phyloP scores from a whole-genome alignment of 2,888 invertebrate species.

The Drosophila mettleri region DNA sequence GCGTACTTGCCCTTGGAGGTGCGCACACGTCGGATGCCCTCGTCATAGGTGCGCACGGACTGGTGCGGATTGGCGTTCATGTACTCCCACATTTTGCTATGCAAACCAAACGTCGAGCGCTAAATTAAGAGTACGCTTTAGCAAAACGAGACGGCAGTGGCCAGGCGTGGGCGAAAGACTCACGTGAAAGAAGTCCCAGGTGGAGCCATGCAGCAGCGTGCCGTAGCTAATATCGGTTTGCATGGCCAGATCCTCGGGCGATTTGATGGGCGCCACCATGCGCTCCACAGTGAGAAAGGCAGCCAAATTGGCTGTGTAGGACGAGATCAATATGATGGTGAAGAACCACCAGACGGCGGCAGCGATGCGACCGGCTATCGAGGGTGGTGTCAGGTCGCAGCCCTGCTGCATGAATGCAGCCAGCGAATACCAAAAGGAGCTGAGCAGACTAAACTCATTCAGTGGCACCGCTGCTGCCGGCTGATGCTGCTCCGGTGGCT shows the following conservation, averaged over 20 bases:
- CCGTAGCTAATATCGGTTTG: constrained; percentile 97
- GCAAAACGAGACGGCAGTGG: not conserved
- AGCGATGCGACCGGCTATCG: constrained; percentile 90
- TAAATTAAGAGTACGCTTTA: constrained; percentile 74
- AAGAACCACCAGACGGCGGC: constrained; percentile 99
- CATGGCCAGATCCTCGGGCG: constrained; percentile 94
- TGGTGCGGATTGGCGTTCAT: constrained; percentile 95
- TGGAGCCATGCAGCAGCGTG: constrained; percentile 91
- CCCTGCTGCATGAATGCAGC: constrained; percentile 99
- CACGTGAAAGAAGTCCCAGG: constrained; percentile 93
- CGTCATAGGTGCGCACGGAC: constrained; percentile 92
- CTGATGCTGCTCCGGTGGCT: constrained; percentile 38
- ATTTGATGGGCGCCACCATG: constrained; percentile 97
- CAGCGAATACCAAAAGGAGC: constrained; percentile 98
- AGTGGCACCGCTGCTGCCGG: constrained; percentile 36
- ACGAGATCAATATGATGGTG: constrained; percentile 98
- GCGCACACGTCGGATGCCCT: constrained; percentile 92
- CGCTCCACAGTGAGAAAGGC: constrained; percentile 98
- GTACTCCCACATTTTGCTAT: constrained; percentile 97
- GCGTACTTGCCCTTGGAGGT: constrained; percentile 93
- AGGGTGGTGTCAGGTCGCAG: constrained; percentile 97
- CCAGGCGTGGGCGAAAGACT: constrained; percentile 28
- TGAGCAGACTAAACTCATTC: constrained; percentile 97
- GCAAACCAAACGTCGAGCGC: constrained; percentile 94
- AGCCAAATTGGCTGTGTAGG: constrained; percentile 99